Conservation (phyloP, 2,888 invertebrate species). For the Apamea crenata region DNA sequence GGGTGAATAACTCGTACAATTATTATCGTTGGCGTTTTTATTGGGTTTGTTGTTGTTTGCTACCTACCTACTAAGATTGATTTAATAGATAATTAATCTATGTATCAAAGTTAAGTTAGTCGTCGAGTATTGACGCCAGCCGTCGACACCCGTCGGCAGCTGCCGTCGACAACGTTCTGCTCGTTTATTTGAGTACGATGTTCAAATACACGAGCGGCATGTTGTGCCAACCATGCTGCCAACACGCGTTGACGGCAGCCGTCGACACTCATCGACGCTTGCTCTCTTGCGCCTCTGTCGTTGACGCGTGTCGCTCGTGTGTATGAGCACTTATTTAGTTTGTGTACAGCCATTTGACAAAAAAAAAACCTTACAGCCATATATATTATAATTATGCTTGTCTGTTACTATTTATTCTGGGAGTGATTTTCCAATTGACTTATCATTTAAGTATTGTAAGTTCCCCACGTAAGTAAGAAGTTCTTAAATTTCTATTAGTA, state of each 20-base stretch:
- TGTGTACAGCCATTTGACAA: background rate
- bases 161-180: too few relatives aligned
- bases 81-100: background rate
- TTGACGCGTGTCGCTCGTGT: too few relatives aligned
- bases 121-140: too few relatives aligned
- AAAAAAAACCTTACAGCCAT: background rate
- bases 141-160: too few relatives aligned
- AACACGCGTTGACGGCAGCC: too few relatives aligned
- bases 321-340: background rate
- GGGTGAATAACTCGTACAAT: background rate
- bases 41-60: background rate
- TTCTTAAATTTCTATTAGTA: background rate
- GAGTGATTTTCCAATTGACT: background rate
- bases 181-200: too few relatives aligned
- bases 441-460: background rate
- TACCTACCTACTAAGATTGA: background rate
- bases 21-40: slow-evolving; percentile 1
- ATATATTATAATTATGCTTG: too few relatives aligned
- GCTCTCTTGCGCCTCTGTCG: too few relatives aligned
- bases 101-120: too few relatives aligned
- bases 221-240: too few relatives aligned
- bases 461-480: background rate
- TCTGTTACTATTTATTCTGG: background rate
- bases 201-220: too few relatives aligned
- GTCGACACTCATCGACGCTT: too few relatives aligned